A percentile compares a stretch with the other conserved stretches of the same genome.
Evolutionary conservation across 2,113 vertebrate species (phyloP).

Genomic region (Rhinopomastus cyanomelas): DNA sequence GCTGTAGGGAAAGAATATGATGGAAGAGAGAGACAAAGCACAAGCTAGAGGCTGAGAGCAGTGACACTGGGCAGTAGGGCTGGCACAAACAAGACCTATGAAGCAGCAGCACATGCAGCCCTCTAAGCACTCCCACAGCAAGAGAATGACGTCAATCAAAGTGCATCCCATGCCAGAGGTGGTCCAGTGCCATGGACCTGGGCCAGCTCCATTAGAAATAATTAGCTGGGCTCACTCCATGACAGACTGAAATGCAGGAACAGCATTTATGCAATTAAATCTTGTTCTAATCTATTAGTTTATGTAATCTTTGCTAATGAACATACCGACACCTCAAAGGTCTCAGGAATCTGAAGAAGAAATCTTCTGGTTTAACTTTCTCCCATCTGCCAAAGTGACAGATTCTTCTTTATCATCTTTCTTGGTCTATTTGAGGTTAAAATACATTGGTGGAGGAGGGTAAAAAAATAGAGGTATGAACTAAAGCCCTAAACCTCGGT

Average conservation of each 20-base stretch:
- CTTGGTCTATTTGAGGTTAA: neutral
- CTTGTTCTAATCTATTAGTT: slow-evolving; percentile 64
- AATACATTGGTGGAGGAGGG: accelerated
- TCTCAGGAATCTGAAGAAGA: slow-evolving; percentile 15
- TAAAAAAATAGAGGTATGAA: neutral
- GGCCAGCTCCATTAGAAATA: slow-evolving; percentile 12
- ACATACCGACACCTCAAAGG: neutral
- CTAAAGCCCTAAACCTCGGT: neutral
- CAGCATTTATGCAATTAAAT: slow-evolving; percentile 61
- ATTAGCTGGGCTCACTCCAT: slow-evolving; percentile 46
- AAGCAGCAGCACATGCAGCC: neutral
- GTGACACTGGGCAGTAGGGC: no score
- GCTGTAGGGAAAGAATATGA: neutral
- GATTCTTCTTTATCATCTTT: neutral
- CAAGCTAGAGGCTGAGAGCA: no score
- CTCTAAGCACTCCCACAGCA: neutral
- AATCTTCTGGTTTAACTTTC: slow-evolving; percentile 3
- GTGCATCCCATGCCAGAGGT: neutral
- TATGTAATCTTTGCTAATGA: slow-evolving; percentile 55
- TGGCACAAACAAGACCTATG: neutral
- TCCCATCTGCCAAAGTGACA: neutral
- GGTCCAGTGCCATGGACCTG: neutral
- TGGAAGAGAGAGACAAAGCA: neutral
- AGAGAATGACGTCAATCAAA: neutral
- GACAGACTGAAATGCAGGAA: slow-evolving; percentile 52